Percentiles rank a stretch among this genome's conserved stretches.
Conservation (phyloP, 1,140 invertebrate genomes). For the Drosophila lacertosa region DNA sequence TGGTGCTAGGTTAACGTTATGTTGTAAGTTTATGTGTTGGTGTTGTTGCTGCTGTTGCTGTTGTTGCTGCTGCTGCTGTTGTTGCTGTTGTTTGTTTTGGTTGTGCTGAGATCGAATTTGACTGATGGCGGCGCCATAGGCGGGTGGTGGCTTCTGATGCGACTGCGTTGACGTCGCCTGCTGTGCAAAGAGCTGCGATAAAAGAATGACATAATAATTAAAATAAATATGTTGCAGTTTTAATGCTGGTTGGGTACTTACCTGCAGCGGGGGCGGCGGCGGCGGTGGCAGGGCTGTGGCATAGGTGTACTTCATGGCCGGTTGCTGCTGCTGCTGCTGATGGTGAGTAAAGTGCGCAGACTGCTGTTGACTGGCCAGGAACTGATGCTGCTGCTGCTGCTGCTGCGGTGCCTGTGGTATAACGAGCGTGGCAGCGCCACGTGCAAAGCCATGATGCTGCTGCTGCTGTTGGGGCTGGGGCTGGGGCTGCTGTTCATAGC, state of each 20-base stretch:
- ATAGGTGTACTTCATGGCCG: constrained; percentile 70
- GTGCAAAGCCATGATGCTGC: constrained; percentile 45
- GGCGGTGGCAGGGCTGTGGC: constrained; percentile 60
- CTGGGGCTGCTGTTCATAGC: constrained; percentile 63
- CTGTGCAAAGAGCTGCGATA: constrained; percentile 69
- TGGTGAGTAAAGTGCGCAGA: constrained; percentile 55
- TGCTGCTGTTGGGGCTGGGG: constrained; percentile 54
- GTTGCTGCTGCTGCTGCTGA: constrained; percentile 53
- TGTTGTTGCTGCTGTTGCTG: constrained; percentile 23
- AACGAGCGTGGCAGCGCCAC: constrained; percentile 53
- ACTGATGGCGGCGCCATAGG: constrained; percentile 83
- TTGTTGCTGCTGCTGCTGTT: constrained; percentile 35
- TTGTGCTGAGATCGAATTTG: constrained; percentile 84
- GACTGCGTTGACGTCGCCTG: constrained; percentile 56
- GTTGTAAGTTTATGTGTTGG: constrained; percentile 55
- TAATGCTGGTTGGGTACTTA: constrained; percentile 22
- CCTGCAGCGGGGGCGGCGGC: constrained; percentile 78
- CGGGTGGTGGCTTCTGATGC: constrained; percentile 81
- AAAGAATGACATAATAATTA: background rate
- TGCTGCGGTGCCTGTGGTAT: constrained; percentile 66
- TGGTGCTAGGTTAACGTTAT: constrained; percentile 61
- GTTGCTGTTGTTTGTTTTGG: constrained; percentile 79
- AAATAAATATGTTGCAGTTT: background rate
- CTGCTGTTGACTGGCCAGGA: constrained; percentile 52
- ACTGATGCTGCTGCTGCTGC: constrained; percentile 57